These are phyloP conservation scores for Tachycineta bicolor DNA, from an alignment of 2,113 vertebrate species.

Conservation along the genomic window DNA sequence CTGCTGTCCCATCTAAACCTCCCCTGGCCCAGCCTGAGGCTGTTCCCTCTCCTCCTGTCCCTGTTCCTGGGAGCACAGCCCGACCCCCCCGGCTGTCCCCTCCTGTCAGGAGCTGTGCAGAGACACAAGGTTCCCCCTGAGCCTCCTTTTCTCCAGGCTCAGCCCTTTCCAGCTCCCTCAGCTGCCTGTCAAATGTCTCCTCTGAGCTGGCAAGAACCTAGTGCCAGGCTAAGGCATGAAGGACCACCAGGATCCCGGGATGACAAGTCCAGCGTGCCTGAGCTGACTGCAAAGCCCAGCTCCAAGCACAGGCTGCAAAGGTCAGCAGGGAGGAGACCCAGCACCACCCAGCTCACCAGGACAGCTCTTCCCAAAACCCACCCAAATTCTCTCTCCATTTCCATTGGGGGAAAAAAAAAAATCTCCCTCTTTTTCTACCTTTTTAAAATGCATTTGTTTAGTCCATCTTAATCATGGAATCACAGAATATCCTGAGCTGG, in stretches of 20 bases:
- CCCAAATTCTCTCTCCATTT: not conserved
- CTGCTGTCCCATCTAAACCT: rapidly evolving
- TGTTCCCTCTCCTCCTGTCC: not conserved
- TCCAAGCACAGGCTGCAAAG: not conserved
- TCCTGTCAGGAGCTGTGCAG: not conserved
- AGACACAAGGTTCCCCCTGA: not conserved
- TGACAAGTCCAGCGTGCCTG: not conserved
- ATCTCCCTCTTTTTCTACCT: not conserved
- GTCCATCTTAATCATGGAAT: not conserved
- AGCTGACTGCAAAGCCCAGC: not conserved
- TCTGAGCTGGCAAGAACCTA: not conserved
- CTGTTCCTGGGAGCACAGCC: not conserved
- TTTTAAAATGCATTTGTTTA: not conserved
- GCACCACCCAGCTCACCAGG: not conserved
- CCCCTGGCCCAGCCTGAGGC: not conserved
- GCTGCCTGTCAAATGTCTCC: not conserved
- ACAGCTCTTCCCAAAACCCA: not conserved
- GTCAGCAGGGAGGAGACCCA: not conserved
- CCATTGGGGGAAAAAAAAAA: no score
- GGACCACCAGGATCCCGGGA: not conserved
- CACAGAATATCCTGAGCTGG: not conserved
- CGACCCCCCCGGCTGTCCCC: not conserved
- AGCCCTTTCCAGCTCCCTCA: not conserved
- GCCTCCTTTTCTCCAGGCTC: not conserved
- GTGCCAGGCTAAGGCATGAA: not conserved